Evolutionary conservation across 2,888 invertebrate genomes (phyloP).

Genomic region (Cephus sareptanus): DNA sequence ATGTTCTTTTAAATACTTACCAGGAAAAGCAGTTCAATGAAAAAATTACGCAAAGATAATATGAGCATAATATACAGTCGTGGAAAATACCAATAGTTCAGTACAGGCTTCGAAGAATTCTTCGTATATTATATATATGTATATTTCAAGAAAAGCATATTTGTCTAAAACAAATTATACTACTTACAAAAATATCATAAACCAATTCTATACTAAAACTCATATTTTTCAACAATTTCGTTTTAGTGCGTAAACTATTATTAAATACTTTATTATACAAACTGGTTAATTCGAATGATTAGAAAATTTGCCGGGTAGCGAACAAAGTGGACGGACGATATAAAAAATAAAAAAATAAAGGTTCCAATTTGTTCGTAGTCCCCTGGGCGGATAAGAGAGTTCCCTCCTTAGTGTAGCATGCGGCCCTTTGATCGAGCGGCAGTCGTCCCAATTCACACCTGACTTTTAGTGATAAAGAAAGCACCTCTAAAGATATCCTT

Average conservation of each 20-base stretch:
- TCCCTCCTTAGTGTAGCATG: constrained; percentile 16
- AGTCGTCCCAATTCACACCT: constrained; percentile 51
- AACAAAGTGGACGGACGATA: background rate
- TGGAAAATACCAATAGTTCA: too few relatives aligned
- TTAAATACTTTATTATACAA: background rate
- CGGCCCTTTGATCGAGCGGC: constrained; percentile 37
- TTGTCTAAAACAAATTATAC: background rate
- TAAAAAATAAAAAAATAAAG: constrained; percentile 3
- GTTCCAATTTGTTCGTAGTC: constrained; percentile 31
- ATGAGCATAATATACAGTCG: too few relatives aligned
- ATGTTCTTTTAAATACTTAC: background rate
- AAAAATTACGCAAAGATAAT: background rate
- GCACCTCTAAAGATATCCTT: constrained; percentile 49
- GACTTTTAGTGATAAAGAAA: constrained; percentile 48
- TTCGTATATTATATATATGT: background rate
- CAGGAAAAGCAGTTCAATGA: background rate
- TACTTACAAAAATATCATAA: background rate
- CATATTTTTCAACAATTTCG: background rate
- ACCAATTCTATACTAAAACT: background rate
- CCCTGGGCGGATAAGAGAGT: constrained; percentile 6
- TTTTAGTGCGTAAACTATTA: background rate
- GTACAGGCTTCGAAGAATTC: background rate
- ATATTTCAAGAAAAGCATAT: background rate
- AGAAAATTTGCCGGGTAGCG: background rate
- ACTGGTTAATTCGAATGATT: background rate